Conservation (phyloP, 2,888 invertebrate genomes). For the Tortricodes alternella region DNA sequence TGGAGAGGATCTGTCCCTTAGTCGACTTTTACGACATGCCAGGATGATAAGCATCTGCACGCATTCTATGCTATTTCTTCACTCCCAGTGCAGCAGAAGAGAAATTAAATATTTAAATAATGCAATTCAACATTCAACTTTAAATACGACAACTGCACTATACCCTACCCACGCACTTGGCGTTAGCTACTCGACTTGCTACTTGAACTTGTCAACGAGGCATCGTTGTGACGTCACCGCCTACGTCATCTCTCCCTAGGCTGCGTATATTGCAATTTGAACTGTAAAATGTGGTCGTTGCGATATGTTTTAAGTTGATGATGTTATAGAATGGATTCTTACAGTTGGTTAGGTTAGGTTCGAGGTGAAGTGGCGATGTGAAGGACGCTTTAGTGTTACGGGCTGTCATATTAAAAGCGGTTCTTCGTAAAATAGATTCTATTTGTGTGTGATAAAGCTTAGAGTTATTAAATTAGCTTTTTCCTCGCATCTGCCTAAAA, state of each 20-base stretch:
- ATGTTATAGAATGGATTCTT: constrained; percentile 5
- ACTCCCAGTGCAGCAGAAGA: no score
- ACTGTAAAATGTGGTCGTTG: neutral
- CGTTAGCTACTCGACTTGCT: constrained; percentile 13
- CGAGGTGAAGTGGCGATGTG: constrained; percentile 20
- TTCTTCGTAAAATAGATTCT: no score
- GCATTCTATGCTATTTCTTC: no score
- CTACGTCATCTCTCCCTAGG: constrained; percentile 17
- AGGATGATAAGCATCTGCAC: no score
- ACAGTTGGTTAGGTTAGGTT: constrained; percentile 18
- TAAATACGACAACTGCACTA: no score
- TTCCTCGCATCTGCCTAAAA: no score
- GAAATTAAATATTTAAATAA: no score
- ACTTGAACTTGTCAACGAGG: constrained; percentile 19
- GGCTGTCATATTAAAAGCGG: constrained; percentile 5
- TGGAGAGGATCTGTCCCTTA: no score
- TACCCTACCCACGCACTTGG: neutral
- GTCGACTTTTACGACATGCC: no score
- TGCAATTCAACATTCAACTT: no score
- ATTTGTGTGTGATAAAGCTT: no score
- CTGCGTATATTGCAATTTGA: neutral
- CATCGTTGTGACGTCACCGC: constrained; percentile 23
- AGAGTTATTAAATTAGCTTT: no score
- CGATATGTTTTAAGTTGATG: neutral
- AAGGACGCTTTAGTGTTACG: constrained; percentile 2